Percentiles rank a stretch among this genome's conserved stretches.
phyloP scores from a whole-genome alignment of 2,888 invertebrate genomes.

The Cosmia trapezina region DNA sequence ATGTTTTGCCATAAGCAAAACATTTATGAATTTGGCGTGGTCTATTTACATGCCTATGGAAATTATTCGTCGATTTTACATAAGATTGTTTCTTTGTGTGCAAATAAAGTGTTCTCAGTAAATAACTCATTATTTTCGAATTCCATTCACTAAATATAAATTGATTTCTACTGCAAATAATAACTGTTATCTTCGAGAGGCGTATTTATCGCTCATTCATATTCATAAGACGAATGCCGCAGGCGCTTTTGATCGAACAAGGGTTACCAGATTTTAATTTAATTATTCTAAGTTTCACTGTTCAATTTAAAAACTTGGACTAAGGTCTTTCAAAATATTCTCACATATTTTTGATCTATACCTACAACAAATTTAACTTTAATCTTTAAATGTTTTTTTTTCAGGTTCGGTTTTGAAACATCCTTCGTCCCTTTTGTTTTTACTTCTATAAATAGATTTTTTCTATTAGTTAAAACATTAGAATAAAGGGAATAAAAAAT shows the following conservation, averaged over 20 bases:
- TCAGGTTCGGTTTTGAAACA: not conserved
- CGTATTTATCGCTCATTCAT: conserved; percentile 83
- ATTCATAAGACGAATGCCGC: conserved; percentile 80
- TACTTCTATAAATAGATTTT: not conserved
- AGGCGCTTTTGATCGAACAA: conserved; percentile 64
- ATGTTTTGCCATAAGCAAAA: too few relatives aligned
- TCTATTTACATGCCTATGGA: not conserved
- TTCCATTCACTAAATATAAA: conserved; percentile 30
- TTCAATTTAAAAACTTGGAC: not conserved
- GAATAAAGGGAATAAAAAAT: not conserved
- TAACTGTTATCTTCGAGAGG: conserved; percentile 81
- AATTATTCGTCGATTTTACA: not conserved
- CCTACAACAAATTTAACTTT: too few relatives aligned
- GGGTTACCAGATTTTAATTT: conserved; percentile 59
- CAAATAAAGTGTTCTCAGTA: conserved; percentile 6
- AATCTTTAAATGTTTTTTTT: too few relatives aligned
- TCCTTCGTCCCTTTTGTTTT: not conserved
- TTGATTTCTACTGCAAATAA: conserved; percentile 71
- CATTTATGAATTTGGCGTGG: too few relatives aligned
- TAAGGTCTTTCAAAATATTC: too few relatives aligned
- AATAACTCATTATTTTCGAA: conserved; percentile 33
- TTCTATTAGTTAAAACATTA: not conserved
- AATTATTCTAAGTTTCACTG: conserved; percentile 38
- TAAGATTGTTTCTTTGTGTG: not conserved
- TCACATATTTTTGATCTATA: too few relatives aligned